These are phyloP conservation scores for Crematogaster levior DNA, from an alignment of 2,888 invertebrate species.

Conservation along the genomic window DNA sequence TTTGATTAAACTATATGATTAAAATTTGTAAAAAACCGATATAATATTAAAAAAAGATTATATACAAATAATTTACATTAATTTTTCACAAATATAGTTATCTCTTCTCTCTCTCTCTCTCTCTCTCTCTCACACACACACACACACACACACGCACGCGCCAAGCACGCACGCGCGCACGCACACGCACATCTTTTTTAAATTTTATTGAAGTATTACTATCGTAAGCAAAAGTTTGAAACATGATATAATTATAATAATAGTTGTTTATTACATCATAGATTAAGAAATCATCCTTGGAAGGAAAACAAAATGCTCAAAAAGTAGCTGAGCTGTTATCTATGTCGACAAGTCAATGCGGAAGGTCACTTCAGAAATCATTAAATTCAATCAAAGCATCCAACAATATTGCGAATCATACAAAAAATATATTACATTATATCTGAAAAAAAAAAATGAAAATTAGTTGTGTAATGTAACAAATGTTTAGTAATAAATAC, in stretches of 20 bases:
- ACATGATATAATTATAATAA: neutral
- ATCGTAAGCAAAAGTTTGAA: neutral
- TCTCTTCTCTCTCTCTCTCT: too few species aligned
- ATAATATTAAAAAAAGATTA: neutral
- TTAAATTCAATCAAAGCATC: conserved; percentile 73
- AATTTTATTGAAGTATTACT: neutral
- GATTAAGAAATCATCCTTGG: conserved; percentile 73
- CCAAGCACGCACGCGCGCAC: too few species aligned
- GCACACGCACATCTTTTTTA: too few species aligned
- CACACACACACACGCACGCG: too few species aligned
- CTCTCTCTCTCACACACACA: too few species aligned
- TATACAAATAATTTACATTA: neutral
- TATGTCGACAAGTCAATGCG: conserved; percentile 57
- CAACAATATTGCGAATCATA: conserved; percentile 61
- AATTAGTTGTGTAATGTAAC: conserved; percentile 16
- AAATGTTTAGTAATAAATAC: conserved; percentile 39
- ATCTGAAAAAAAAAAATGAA: conserved; percentile 2
- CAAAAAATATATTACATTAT: conserved; percentile 49
- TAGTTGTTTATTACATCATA: conserved; percentile 36
- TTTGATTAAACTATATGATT: neutral
- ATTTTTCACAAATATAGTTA: neutral
- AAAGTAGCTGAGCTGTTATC: conserved; percentile 77
- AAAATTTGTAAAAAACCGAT: neutral
- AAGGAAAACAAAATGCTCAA: conserved; percentile 72
- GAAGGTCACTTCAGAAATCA: conserved; percentile 61